Evolutionary conservation across 92 coral and sea anemone genomes (phyloP), one percentile per base, ranked within the genome.

Genomic region (Diadumene lineata): DNA sequence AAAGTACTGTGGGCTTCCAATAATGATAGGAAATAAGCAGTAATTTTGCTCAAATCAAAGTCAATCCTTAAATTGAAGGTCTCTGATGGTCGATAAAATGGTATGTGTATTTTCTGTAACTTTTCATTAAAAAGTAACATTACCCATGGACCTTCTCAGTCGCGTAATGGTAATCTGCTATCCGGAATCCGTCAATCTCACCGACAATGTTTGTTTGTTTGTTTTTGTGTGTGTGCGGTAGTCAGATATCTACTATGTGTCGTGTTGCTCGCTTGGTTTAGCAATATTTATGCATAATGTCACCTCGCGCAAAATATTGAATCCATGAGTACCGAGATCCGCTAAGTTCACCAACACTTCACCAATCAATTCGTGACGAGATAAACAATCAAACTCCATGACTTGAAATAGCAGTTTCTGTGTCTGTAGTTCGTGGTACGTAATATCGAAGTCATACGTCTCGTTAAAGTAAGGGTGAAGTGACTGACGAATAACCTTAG

Each of bases 271-370:
- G 1, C 68, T 50, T 15, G 84, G 90, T 58, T 87, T 92, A 28
- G 88, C 81, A 32, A 94, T 91, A 65, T 84, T 88, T 74, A 94
- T 87, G 26, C 93, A 84, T 53, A 94, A 79, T 66, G 97, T 92
- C 18, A 94, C 85, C 48, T 94, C 98, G 58, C 96, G 86, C 13
- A 91, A 73, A 67, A 94, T 77, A 56, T 94, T 88, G 74, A 87
- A 88, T 17, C 98, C 98, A 31, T 86, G 89, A 7, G 94, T 87
- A 1, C 98, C 97, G 22, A 94, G 74, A 18, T 94, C 97, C 22
- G 88, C 90, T 33, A 94, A 68, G 69, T 77, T 79, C 25, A 88
- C 90, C 15, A 79, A 71, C 24, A 94, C 98, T 34, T 94, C 97
- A 2, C 98, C 98, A 15, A 91, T 73, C 32, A 86, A 56, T 23